Evolutionary conservation across 2,888 invertebrate species (phyloP).

Genomic region (Cryptophagus acutangulus): DNA sequence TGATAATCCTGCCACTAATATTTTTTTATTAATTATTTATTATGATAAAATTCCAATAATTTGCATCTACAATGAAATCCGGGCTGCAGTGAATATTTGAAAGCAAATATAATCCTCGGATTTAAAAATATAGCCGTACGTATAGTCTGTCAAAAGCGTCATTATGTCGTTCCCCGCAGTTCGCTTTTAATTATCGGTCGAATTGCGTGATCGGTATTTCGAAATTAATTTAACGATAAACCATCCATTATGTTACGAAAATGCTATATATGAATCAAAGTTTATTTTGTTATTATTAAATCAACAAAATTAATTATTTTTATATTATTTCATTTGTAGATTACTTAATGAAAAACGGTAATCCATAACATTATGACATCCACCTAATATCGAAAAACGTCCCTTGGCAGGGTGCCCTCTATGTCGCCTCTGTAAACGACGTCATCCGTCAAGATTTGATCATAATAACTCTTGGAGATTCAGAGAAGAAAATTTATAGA

Average conservation of each 20-base stretch:
- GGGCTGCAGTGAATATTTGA: neutral
- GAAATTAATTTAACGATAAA: too few relatives aligned
- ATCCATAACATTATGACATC: slow-evolving; percentile 42
- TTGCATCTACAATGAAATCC: slow-evolving; percentile 1
- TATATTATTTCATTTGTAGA: too few relatives aligned
- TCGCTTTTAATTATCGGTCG: slow-evolving; percentile 1
- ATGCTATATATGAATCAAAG: too few relatives aligned
- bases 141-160: neutral
- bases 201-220: slow-evolving; percentile 2
- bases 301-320: too few relatives aligned
- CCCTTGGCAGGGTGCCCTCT: slow-evolving; percentile 29
- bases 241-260: too few relatives aligned
- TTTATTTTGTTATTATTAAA: too few relatives aligned
- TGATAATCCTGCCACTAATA: too few relatives aligned
- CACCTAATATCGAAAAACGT: slow-evolving; percentile 39
- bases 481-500: slow-evolving; percentile 21
- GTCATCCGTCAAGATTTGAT: slow-evolving; percentile 41
- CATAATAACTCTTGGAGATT: slow-evolving; percentile 33
- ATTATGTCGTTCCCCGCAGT: slow-evolving; percentile 2
- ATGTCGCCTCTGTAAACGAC: slow-evolving; percentile 35
- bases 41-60: too few relatives aligned
- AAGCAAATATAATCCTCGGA: neutral
- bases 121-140: neutral
- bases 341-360: too few relatives aligned
- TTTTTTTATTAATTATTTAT: too few relatives aligned